These are phyloP conservation scores for Orientallactaga bullata DNA, from an alignment of 2,113 vertebrate species.

Conservation along the genomic window DNA sequence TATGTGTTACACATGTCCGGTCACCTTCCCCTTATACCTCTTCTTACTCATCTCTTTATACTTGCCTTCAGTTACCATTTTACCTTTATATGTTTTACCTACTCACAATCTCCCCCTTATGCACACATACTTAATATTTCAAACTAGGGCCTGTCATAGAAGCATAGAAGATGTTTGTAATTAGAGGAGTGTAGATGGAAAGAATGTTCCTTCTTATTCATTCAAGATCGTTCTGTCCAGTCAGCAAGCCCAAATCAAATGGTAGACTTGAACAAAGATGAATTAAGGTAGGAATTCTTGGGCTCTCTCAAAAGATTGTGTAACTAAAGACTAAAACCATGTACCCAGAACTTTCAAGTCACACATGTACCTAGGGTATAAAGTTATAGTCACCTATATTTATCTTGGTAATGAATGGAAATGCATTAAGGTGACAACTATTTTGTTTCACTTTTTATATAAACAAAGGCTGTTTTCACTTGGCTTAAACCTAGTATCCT, in stretches of 20 bases:
- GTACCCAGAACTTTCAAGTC: neutral
- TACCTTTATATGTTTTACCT: too few relatives aligned
- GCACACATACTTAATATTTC: too few relatives aligned
- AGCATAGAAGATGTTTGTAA: neutral
- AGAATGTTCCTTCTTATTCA: neutral
- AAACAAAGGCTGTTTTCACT: neutral
- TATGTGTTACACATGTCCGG: too few relatives aligned
- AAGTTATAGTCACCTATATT: neutral
- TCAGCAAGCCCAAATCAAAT: neutral
- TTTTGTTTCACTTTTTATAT: constrained; percentile 37
- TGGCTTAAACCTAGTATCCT: neutral
- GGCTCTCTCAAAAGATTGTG: neutral
- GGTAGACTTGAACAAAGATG: neutral
- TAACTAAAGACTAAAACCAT: neutral
- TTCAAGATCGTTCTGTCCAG: neutral
- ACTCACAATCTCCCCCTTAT: too few relatives aligned
- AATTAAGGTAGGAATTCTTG: neutral
- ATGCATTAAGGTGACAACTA: neutral
- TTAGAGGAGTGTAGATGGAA: neutral
- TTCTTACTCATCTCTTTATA: too few relatives aligned
- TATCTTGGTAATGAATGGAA: neutral
- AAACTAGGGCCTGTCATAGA: neutral
- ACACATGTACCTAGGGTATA: neutral
- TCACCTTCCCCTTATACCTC: too few relatives aligned
- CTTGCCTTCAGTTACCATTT: too few relatives aligned